A percentile compares a stretch with the other conserved stretches of the same genome.
phyloP scores from a whole-genome alignment of 2,113 vertebrate species.

The Rhinolophus sinicus region DNA sequence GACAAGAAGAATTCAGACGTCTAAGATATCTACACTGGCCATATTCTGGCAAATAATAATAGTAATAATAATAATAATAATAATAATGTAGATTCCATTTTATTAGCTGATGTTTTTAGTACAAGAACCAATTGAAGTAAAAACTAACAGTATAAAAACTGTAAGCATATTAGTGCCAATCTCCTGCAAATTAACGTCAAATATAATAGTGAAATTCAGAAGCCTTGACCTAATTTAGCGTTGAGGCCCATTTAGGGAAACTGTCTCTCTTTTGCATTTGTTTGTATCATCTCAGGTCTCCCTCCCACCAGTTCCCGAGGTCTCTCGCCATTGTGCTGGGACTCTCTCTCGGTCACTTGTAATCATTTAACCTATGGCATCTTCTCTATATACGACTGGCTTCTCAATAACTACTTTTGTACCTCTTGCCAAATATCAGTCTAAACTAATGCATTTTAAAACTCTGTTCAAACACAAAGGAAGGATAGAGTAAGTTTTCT shows the following conservation, averaged over 20 bases:
- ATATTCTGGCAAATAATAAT: background rate
- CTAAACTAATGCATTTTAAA: background rate
- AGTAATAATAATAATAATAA: background rate
- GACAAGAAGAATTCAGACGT: background rate
- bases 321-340: fast-evolving
- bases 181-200: background rate
- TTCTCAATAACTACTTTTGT: background rate
- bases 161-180: background rate
- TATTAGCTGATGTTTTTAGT: background rate
- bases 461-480: background rate
- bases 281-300: background rate
- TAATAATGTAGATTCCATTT: background rate
- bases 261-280: background rate
- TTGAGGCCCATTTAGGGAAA: background rate
- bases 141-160: background rate
- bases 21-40: background rate
- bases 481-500: fast-evolving
- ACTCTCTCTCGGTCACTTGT: background rate
- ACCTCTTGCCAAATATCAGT: background rate
- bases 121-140: background rate
- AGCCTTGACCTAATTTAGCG: background rate
- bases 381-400: background rate
- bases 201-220: background rate
- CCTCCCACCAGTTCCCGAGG: background rate
- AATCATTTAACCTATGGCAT: background rate